phyloP scores from a whole-genome alignment of 2,797 vertebrate genomes.

The Nyctalus aviator region DNA sequence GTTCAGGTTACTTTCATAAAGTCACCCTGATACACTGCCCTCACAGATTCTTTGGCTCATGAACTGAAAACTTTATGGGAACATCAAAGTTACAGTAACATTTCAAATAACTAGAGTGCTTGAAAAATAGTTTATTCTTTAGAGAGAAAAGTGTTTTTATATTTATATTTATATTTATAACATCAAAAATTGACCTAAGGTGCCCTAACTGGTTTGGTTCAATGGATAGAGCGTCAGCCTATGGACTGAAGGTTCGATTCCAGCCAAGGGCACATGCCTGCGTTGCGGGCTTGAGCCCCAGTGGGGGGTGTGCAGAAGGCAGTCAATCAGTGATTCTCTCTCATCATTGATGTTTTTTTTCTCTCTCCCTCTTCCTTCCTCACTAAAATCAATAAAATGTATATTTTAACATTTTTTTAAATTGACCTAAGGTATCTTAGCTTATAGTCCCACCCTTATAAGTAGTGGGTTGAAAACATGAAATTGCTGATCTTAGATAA shows the following conservation, averaged over 20 bases:
- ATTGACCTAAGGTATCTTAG: not conserved
- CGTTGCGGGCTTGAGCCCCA: too few species aligned
- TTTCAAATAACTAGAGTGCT: conserved; percentile 33
- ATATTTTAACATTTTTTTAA: not conserved
- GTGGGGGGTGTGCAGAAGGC: too few species aligned
- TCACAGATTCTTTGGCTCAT: not conserved
- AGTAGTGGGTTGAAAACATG: conserved; percentile 20
- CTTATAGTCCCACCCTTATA: not conserved
- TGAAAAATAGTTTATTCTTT: conserved; percentile 33
- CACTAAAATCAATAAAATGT: too few species aligned
- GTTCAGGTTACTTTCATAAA: conserved; percentile 12
- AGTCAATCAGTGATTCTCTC: too few species aligned
- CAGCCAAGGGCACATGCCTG: too few species aligned
- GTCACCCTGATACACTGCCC: not conserved
- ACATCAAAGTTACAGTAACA: not conserved
- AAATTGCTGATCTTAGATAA: conserved; percentile 21
- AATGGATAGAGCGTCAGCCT: too few species aligned
- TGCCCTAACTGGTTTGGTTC: not conserved
- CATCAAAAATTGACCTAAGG: not conserved
- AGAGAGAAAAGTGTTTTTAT: conserved; percentile 54
- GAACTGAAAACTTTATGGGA: conserved; percentile 22
- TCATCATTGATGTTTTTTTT: too few species aligned
- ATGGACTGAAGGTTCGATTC: too few species aligned
- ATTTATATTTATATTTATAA: conserved; percentile 48
- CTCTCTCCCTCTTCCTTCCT: too few species aligned